These are phyloP conservation scores for Andricus grossulariae DNA, from an alignment of 1,140 invertebrate genomes.

Conservation along the genomic window DNA sequence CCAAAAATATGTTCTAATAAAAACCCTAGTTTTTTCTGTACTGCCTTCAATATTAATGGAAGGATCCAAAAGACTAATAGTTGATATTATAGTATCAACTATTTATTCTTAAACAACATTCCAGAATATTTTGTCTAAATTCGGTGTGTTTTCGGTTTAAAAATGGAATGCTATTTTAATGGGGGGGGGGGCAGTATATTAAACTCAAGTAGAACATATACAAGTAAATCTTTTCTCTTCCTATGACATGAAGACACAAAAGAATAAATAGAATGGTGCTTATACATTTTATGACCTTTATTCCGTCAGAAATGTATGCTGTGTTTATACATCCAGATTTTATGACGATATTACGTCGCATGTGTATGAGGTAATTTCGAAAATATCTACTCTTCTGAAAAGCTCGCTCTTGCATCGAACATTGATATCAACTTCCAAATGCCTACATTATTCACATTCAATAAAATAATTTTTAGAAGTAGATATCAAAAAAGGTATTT, in stretches of 20 bases:
- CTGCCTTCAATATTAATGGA: too few species aligned
- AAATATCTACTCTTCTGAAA: slow-evolving; percentile 22
- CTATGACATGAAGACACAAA: slow-evolving; percentile 6
- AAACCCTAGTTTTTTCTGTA: too few species aligned
- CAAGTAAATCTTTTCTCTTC: neutral
- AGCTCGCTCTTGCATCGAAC: neutral
- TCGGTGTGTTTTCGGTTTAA: too few species aligned
- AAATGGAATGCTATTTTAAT: too few species aligned
- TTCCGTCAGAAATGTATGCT: slow-evolving; percentile 1
- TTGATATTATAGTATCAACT: neutral
- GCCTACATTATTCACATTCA: neutral
- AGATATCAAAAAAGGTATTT: too few species aligned
- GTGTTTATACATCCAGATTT: slow-evolving; percentile 8
- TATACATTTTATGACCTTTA: slow-evolving; percentile 1
- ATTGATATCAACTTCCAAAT: neutral
- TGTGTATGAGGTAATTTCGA: slow-evolving; percentile 25
- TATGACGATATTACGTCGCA: slow-evolving; percentile 11
- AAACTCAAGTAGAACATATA: neutral
- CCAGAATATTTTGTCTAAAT: too few species aligned
- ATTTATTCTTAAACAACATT: too few species aligned
- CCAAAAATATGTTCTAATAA: too few species aligned
- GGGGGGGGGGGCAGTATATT: neutral
- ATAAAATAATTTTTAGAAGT: neutral
- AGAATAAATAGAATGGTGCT: neutral
- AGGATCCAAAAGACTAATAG: neutral